Conservation (phyloP, 2,113 vertebrate species). For the Ammodramus savannarum region DNA sequence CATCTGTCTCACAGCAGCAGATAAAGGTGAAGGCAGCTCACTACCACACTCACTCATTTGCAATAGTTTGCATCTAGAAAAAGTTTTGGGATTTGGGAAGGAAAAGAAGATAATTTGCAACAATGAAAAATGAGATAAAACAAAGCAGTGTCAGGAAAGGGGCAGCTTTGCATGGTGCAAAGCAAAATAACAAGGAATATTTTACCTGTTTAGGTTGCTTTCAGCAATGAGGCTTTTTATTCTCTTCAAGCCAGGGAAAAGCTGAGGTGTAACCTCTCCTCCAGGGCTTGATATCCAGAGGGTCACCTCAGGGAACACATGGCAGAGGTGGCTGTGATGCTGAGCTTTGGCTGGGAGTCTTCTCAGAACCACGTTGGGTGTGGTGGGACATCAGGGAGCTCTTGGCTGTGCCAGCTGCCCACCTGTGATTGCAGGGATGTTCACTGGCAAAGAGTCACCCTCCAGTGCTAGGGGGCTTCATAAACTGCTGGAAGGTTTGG, state of each 20-base stretch:
- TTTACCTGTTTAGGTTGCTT: not conserved
- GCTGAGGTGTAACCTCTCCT: not conserved
- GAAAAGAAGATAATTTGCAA: not conserved
- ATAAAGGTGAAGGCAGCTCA: not conserved
- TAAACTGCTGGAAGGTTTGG: not conserved
- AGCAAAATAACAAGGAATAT: accelerated
- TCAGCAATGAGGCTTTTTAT: not conserved
- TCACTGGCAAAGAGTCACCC: not conserved
- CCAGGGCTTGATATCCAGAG: not conserved
- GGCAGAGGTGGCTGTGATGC: accelerated
- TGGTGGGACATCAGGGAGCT: accelerated
- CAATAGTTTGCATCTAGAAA: not conserved
- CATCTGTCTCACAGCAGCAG: not conserved
- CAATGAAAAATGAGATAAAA: not conserved
- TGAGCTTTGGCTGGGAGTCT: not conserved
- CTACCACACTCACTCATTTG: accelerated
- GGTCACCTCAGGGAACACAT: accelerated
- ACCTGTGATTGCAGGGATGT: not conserved
- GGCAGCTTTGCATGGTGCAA: not conserved
- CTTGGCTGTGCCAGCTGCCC: not conserved
- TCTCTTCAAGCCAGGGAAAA: not conserved
- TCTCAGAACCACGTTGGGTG: accelerated
- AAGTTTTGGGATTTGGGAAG: not conserved
- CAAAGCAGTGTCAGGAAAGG: accelerated
- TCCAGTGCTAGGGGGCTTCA: not conserved